These are phyloP conservation scores for Drosophila jambulina DNA, from an alignment of 1,140 invertebrate species.

Conservation along the genomic window DNA sequence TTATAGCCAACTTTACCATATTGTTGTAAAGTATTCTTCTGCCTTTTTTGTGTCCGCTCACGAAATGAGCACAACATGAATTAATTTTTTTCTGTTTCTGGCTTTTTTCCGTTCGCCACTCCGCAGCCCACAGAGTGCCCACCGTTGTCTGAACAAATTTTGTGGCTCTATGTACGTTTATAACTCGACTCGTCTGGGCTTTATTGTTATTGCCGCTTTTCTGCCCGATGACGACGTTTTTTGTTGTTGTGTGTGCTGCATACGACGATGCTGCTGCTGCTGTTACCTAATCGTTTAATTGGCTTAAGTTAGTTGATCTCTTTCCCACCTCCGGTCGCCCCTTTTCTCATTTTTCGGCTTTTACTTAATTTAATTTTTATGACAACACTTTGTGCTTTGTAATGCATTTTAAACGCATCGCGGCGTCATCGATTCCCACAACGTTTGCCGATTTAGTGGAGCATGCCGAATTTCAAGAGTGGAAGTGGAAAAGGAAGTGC, in stretches of 20 bases:
- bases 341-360: conserved; percentile 32
- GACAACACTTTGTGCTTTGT: conserved; percentile 73
- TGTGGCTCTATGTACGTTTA: conserved; percentile 76
- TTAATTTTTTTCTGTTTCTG: conserved; percentile 73
- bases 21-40: conserved; percentile 37
- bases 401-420: conserved; percentile 75
- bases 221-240: conserved; percentile 48
- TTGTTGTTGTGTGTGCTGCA: conserved; percentile 25
- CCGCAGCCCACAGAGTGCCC: conserved; percentile 5
- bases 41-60: conserved; percentile 54
- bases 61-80: conserved; percentile 81
- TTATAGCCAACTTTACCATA: neutral
- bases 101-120: conserved; percentile 44
- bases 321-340: conserved; percentile 8
- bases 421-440: conserved; percentile 60
- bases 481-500: conserved; percentile 40
- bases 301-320: conserved; percentile 72
- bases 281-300: conserved; percentile 84
- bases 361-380: conserved; percentile 79
- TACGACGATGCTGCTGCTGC: conserved; percentile 42
- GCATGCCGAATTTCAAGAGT: conserved; percentile 31
- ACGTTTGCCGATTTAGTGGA: conserved; percentile 62
- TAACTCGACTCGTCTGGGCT: conserved; percentile 56
- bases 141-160: conserved; percentile 58
- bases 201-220: conserved; percentile 52